Evolutionary conservation across 2,113 vertebrate genomes (phyloP).

Genomic region (Bubalus kerabau): DNA sequence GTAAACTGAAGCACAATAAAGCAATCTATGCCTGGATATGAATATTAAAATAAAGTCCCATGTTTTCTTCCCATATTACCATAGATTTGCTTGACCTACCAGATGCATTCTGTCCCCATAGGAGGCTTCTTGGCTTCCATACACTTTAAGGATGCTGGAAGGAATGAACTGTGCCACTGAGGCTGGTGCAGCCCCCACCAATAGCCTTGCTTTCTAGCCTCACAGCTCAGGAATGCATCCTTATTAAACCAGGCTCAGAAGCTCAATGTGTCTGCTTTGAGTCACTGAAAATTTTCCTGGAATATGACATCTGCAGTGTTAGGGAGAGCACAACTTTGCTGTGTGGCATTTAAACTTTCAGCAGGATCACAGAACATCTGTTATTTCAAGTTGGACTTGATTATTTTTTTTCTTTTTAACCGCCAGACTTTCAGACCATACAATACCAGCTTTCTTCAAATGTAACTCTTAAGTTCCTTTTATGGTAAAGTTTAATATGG

Average conservation of each 20-base stretch:
- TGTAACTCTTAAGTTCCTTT: conserved; percentile 78
- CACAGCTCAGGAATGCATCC: conserved; percentile 14
- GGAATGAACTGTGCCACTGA: rapidly evolving
- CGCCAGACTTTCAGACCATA: conserved; percentile 79
- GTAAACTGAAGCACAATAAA: background rate
- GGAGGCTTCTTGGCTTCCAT: background rate
- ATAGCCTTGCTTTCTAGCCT: background rate
- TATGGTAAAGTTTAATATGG: conserved; percentile 83
- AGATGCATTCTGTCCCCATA: background rate
- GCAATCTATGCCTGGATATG: background rate
- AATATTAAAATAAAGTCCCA: background rate
- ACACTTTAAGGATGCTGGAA: background rate
- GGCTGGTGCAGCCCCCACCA: no score
- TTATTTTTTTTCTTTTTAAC: conserved; percentile 75
- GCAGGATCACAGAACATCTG: conserved; percentile 68
- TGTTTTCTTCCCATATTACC: background rate
- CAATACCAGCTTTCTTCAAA: conserved; percentile 80
- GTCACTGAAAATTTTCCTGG: conserved; percentile 34
- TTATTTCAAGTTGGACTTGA: conserved; percentile 77
- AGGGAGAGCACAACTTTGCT: conserved; percentile 64
- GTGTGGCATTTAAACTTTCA: conserved; percentile 74
- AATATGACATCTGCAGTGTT: conserved; percentile 55
- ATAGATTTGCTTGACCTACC: background rate
- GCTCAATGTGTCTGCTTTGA: conserved; percentile 21
- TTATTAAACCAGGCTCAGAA: conserved; percentile 43